Conservation (phyloP, 1,140 invertebrate species). For the Microvelia longipes region DNA sequence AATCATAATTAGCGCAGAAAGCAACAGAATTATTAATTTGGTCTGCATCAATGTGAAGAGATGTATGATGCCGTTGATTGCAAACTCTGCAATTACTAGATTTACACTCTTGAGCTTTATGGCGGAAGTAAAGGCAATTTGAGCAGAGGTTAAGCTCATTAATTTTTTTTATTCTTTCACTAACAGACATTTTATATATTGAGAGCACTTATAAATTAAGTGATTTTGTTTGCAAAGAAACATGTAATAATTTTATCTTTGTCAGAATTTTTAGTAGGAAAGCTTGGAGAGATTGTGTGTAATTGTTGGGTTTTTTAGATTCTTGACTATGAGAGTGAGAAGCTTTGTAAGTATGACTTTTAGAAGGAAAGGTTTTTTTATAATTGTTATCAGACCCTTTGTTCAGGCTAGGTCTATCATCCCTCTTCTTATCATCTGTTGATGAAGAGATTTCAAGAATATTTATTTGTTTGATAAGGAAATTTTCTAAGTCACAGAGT, state of each 20-base stretch:
- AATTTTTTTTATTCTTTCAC: neutral
- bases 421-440: neutral
- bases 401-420: neutral
- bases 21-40: neutral
- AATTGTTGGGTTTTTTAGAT: neutral
- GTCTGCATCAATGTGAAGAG: neutral
- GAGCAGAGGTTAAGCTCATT: neutral
- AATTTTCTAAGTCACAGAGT: neutral
- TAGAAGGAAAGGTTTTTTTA: neutral
- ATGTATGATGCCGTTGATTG: neutral
- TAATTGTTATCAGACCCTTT: neutral
- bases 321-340: neutral
- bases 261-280: neutral
- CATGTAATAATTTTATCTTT: neutral
- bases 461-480: neutral
- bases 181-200: neutral
- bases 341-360: neutral
- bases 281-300: neutral
- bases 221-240: neutral
- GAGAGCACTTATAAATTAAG: neutral
- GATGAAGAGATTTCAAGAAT: neutral
- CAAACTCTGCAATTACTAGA: neutral
- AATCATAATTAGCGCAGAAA: neutral
- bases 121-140: neutral
- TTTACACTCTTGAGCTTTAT: neutral